Percentiles rank a stretch among this genome's conserved stretches.
Conservation (phyloP, 2,113 vertebrate genomes). For the Abramis brama region DNA sequence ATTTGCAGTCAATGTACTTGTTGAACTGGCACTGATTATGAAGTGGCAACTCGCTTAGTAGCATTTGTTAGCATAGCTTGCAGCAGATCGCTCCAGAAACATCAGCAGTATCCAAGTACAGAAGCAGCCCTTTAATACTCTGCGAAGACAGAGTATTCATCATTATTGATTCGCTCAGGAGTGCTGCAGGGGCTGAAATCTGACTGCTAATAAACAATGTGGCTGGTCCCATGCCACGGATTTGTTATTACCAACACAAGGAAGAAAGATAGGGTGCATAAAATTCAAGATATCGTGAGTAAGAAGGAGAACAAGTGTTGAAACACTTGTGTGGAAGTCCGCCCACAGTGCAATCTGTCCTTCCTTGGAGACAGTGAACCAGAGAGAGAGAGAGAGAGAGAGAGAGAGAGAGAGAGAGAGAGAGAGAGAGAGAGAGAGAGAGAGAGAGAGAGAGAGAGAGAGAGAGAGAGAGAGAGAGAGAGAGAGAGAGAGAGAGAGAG, state of each 20-base stretch:
- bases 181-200: slow-evolving; percentile 27
- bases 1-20: slow-evolving; percentile 6
- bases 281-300: slow-evolving; percentile 42
- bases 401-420: slow-evolving; percentile 5
- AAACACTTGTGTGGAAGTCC: slow-evolving; percentile 56
- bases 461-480: neutral
- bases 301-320: slow-evolving; percentile 50
- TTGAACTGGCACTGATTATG: neutral
- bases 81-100: slow-evolving; percentile 27
- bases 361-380: slow-evolving; percentile 42
- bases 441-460: slow-evolving; percentile 12
- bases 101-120: slow-evolving; percentile 46
- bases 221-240: slow-evolving; percentile 7
- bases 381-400: slow-evolving; percentile 11
- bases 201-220: slow-evolving; percentile 6
- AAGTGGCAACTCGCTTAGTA: slow-evolving; percentile 23
- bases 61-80: slow-evolving; percentile 26
- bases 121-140: slow-evolving; percentile 5
- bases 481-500: slow-evolving; percentile 16
- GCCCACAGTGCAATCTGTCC: slow-evolving; percentile 61
- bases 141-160: slow-evolving; percentile 23
- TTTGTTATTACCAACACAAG: slow-evolving; percentile 31
- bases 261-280: slow-evolving; percentile 19
- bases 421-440: slow-evolving; percentile 24
- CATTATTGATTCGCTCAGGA: slow-evolving; percentile 16